phyloP scores from a whole-genome alignment of 2,113 vertebrate genomes.

The Alexandromys fortis region DNA sequence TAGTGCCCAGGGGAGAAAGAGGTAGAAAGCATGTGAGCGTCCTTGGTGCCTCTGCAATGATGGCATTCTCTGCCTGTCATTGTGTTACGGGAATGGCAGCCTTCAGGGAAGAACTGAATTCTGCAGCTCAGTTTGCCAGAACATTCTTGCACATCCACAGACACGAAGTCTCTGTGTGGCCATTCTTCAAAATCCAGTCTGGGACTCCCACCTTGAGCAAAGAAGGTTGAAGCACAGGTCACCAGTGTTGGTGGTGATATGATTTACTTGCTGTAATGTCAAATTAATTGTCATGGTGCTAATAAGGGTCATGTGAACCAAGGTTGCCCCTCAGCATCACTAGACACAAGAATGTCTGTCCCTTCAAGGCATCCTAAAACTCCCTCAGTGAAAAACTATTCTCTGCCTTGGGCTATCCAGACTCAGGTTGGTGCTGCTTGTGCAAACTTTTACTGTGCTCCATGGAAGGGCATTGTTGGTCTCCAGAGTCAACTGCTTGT shows the following conservation, averaged over 20 bases:
- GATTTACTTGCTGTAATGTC: conserved; percentile 63
- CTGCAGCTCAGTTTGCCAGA: conserved; percentile 74
- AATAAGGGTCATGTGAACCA: conserved; percentile 37
- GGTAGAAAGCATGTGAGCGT: neutral
- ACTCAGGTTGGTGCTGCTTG: neutral
- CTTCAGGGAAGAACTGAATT: conserved; percentile 78
- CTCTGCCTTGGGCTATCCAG: neutral
- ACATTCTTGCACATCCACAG: conserved; percentile 73
- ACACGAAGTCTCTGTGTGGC: conserved; percentile 45
- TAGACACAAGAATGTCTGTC: neutral
- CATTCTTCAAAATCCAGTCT: conserved; percentile 72
- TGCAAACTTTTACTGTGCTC: neutral
- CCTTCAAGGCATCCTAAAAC: neutral
- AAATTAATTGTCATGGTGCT: conserved; percentile 50
- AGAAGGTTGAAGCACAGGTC: conserved; percentile 70
- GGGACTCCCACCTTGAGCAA: conserved; percentile 60
- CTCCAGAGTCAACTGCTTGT: neutral
- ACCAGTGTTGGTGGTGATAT: conserved; percentile 37
- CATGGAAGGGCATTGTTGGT: neutral
- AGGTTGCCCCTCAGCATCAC: neutral
- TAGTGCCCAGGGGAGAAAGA: conserved; percentile 46
- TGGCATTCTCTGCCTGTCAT: conserved; percentile 25
- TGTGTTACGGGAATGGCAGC: conserved; percentile 59
- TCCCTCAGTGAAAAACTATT: neutral
- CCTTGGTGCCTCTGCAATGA: neutral